phyloP scores from a whole-genome alignment of 2,113 vertebrate species.

The Excalfactoria chinensis region DNA sequence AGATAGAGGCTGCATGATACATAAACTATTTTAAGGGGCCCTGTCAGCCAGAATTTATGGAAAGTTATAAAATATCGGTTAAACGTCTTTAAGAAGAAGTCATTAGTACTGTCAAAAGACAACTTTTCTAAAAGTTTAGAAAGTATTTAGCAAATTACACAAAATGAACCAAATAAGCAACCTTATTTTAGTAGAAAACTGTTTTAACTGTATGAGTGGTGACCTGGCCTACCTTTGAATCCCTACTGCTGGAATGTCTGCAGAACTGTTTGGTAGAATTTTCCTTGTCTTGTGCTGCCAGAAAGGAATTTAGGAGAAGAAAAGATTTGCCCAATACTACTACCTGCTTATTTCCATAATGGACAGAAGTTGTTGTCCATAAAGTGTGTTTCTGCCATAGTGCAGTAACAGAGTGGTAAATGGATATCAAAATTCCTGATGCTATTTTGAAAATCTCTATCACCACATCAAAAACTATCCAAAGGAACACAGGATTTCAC shows the following conservation, averaged over 20 bases:
- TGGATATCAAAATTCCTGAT: background rate
- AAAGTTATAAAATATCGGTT: conserved; percentile 71
- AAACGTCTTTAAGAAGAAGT: conserved; percentile 66
- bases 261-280: background rate
- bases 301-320: background rate
- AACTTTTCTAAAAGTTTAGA: conserved; percentile 76
- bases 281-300: background rate
- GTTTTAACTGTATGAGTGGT: conserved; percentile 22
- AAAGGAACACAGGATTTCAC: background rate
- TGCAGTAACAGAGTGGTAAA: background rate
- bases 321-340: background rate
- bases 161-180: conserved; percentile 76
- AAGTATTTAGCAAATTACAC: conserved; percentile 81
- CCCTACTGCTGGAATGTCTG: background rate
- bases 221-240: background rate
- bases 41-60: conserved; percentile 65
- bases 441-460: background rate
- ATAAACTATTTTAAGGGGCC: conserved; percentile 65
- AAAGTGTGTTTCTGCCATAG: background rate
- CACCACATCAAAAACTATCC: background rate
- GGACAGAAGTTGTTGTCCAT: background rate
- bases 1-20: conserved; percentile 69
- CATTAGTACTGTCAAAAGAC: conserved; percentile 74
- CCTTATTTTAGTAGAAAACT: conserved; percentile 76
- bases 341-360: background rate